Evolutionary conservation across 2,888 invertebrate genomes (phyloP).

Genomic region (Stramonita haemastoma): DNA sequence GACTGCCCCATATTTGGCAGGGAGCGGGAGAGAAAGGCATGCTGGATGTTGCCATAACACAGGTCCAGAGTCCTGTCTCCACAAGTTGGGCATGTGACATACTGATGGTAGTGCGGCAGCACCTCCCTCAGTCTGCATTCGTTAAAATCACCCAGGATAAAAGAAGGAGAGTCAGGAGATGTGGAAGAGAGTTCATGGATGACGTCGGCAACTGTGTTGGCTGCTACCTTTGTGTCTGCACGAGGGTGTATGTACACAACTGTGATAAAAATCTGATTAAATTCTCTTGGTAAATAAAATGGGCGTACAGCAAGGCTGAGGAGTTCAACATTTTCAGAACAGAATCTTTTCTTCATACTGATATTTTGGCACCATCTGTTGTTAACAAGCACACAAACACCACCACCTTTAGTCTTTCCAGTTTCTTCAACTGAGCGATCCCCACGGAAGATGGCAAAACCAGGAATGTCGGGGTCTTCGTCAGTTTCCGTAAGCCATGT

Average conservation of each 20-base stretch:
- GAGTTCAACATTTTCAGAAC: not conserved
- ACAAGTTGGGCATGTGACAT: not conserved
- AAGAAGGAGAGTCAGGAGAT: not conserved
- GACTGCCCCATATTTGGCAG: not conserved
- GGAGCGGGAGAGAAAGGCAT: not conserved
- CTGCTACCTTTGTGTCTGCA: not conserved
- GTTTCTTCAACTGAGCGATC: not conserved
- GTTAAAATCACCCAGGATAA: not conserved
- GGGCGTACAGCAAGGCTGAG: not conserved
- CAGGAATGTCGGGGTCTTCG: no score
- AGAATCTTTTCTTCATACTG: not conserved
- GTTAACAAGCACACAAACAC: not conserved
- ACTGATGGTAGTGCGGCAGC: not conserved
- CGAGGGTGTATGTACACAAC: not conserved
- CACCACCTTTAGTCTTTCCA: not conserved
- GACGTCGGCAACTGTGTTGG: not conserved
- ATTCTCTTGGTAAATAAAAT: not conserved
- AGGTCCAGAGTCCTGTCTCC: not conserved
- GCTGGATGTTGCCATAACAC: not conserved
- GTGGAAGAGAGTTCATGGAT: not conserved
- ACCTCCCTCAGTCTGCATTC: not conserved
- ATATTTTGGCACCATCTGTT: not conserved
- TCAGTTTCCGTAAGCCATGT: no score
- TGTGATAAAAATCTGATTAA: not conserved
- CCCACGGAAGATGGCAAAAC: no score